phyloP scores from a whole-genome alignment of 2,888 invertebrate species.

The Physocephala rufipes region DNA sequence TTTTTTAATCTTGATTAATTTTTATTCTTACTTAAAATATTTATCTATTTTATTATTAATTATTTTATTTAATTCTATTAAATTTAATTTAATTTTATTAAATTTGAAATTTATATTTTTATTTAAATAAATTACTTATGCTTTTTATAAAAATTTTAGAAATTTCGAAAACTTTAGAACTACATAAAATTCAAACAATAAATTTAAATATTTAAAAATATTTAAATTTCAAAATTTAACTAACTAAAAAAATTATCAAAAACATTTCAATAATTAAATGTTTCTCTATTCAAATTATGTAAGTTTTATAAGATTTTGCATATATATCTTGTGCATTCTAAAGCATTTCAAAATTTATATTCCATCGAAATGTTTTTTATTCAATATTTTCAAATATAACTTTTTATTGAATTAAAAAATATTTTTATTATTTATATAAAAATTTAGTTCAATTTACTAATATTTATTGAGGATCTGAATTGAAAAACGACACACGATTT shows the following conservation, averaged over 20 bases:
- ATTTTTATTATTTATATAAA: too few relatives aligned
- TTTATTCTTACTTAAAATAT: too few relatives aligned
- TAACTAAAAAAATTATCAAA: neutral
- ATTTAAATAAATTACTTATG: too few relatives aligned
- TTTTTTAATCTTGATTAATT: too few relatives aligned
- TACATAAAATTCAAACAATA: neutral
- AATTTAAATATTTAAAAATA: neutral
- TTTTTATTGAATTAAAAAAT: conserved; percentile 22
- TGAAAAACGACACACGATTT: too few relatives aligned
- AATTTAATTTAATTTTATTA: too few relatives aligned
- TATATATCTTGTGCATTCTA: neutral
- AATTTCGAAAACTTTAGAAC: neutral
- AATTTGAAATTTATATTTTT: too few relatives aligned
- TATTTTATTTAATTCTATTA: too few relatives aligned
- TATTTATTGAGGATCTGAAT: too few relatives aligned
- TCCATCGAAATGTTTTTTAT: neutral
- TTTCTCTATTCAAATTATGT: neutral
- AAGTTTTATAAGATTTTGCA: neutral
- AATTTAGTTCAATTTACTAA: too few relatives aligned
- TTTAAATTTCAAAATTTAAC: neutral
- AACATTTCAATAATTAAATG: neutral
- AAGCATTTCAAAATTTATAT: neutral
- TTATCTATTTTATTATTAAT: too few relatives aligned
- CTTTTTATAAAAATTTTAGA: too few relatives aligned
- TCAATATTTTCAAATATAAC: neutral